Base-by-base conservation (phyloP, 1,140 invertebrate genomes). In the Apis laboriosa region DNA sequence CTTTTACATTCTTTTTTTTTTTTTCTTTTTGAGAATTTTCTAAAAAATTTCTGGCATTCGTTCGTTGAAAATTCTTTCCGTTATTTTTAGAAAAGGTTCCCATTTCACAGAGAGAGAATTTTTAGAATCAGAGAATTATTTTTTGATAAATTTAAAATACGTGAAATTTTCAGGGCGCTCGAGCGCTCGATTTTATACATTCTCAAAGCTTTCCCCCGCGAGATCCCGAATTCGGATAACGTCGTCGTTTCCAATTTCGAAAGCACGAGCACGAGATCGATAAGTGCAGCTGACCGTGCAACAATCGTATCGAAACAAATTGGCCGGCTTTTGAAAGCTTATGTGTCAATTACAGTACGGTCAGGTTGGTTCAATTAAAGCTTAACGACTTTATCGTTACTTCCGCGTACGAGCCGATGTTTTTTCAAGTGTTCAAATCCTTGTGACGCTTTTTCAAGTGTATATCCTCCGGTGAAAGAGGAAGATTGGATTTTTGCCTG, bases 241-340 rank as follows among this genome's bases (percentile, higher is more conserved):
- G 67, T 78, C 66, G 63, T 34, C 79, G 63, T 49, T 43, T 56
- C 55, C 51, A 43, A 73, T 66, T 78, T 67, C 63, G 84, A 82
- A 70, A 77, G 78, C 63, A 64, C 73, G 58, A 28, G 72, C 43
- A 64, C 34, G 34, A 43, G 79, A 84, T 89, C 84, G 77, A 88
- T 88, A 73, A 63, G 64, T 73, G 84, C 84, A 84, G 56, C 76
- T 77, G 81, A 89, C 72, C 84, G 64, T 71, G 28, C 77, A 78
- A 84, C 75, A 86, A 86, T 89, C 77, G 56, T 76, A 80, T 80
- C 49, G 51, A 53, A 89, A 88, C 56, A 84, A 89, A 89, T 89
- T 86, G 81, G 78, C 63, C 71, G 77, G 66, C 84, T 84, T 88
- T 88, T 81, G 71, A 86, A 61, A 28, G 75, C 61, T 83, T 81